Base-by-base conservation (phyloP, 2,888 invertebrate genomes). In the Pecten maximus region DNA sequence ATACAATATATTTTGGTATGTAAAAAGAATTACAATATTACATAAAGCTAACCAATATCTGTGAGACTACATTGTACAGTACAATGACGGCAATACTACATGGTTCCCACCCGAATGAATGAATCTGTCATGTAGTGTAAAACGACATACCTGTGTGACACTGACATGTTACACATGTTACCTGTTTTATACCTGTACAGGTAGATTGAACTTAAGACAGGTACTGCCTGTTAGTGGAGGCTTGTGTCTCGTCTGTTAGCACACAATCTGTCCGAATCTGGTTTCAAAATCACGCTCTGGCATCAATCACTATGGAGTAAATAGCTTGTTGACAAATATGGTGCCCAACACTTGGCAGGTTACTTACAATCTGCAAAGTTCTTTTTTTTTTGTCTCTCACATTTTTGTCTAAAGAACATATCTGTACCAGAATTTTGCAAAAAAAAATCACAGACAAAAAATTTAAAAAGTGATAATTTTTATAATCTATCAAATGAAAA, bases 51-150 rank as follows among this genome's bases (percentile, higher is more conserved):
- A 74, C 74, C 28, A 74, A 74, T 74, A 74, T 10, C 0, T 35
- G 12, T 10, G 35, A 35, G 74, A 35, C 12, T 74, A 74, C 23
- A 74, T 19, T 54, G n/a, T n/a, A n/a, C n/a, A n/a, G n/a, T n/a
- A n/a, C n/a, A n/a, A n/a, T n/a, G n/a, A n/a, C n/a, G n/a, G n/a
- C n/a, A n/a, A 35, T 35, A 74, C 28, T 74, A 28, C 12, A 28
- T 74, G 74, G 74, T 74, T 74, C 74, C 74, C 74, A 74, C 74
- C 74, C 74, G 74, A 74, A 28, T 74, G 74, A 74, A 74, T 74
- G 74, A 74, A 74, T 74, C 54, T 54, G 54, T 54, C 54, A 54
- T 50, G 50, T 50, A 50, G 50, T 28, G 74, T 28, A 35, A 35
- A 74, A 28, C 28, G 74, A 74, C 74, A 74, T 74, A 35, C 74